Base-by-base conservation (phyloP, 2,113 vertebrate genomes). In the Notarius quadriscutis region DNA sequence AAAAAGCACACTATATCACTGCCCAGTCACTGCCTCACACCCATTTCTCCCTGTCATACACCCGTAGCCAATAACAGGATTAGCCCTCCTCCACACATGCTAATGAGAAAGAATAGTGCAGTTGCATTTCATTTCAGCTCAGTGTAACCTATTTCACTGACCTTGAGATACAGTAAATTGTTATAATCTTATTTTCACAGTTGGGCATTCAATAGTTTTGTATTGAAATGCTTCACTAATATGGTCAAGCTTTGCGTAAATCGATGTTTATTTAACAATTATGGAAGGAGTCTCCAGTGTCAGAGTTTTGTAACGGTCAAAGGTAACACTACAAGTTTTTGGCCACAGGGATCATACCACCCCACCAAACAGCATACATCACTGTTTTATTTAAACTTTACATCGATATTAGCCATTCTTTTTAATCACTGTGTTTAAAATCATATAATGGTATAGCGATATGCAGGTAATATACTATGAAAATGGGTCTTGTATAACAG, bases 1-100 rank as follows among this genome's bases (percentile, higher is more conserved):
- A 87, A 84, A 88, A 91, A 86, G 84, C 89, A 84, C 86, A 81
- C 90, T 94, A 90, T 89, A 93, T 94, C 94, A 94, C 92, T 93
- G 93, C 93, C 92, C 62, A 4, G 79, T 88, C 63, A 1, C 53
- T 84, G 87, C 71, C 88, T 87, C 87, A 71, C 71, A 58, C 87
- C 90, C 91, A 93, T 94, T 91, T 50, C 90, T 93, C 92, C 89
- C 90, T 90, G 92, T 94, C 91, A 87, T 86, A 67, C 22, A 34
- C 86, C 84, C 89, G 89, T 92, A 91, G 91, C 90, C 82, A 25
- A 60, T 78, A 89, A 87, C 78, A 87, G 80, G 85, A 86, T 87
- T 90, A 90, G 89, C 81, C 83, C 88, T 7, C 75, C 82, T 83
- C 77, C 80, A 87, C 83, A 79, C 84, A 86, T 81, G 60, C 84